Conservation (phyloP, 2,888 invertebrate species). For the Meandrusa payeni region DNA sequence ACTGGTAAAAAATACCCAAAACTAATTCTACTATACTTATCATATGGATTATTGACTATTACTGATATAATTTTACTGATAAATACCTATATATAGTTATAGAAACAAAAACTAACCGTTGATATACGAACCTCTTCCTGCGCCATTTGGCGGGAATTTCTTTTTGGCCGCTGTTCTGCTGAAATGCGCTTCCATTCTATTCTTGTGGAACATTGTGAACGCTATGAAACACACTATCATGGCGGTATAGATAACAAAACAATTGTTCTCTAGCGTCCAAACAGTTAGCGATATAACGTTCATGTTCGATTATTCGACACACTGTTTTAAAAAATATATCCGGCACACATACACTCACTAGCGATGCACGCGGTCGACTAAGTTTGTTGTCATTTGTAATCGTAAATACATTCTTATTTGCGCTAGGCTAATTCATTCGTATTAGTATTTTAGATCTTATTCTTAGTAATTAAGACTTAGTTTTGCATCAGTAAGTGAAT, state of each 20-base stretch:
- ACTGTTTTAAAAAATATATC: conserved; percentile 8
- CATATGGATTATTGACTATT: too few relatives aligned
- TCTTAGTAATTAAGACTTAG: conserved; percentile 8
- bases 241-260: conserved; percentile 62
- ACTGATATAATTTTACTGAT: too few relatives aligned
- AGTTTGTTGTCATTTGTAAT: conserved; percentile 29
- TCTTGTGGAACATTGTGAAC: conserved; percentile 65
- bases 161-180: conserved; percentile 45
- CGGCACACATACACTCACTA: conserved; percentile 2
- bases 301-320: conserved; percentile 41
- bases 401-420: conserved; percentile 16
- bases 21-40: too few relatives aligned
- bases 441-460: conserved; percentile 22
- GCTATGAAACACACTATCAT: conserved; percentile 58
- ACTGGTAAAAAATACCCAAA: too few relatives aligned
- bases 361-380: conserved; percentile 24
- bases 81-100: too few relatives aligned
- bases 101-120: too few relatives aligned
- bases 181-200: conserved; percentile 54
- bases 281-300: conserved; percentile 62
- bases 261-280: conserved; percentile 68
- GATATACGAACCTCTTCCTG: conserved; percentile 56
- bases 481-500: too few relatives aligned
- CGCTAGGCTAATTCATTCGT: conserved; percentile 4
- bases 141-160: conserved; percentile 46